phyloP scores from a whole-genome alignment of 1,140 invertebrate species.

The Gryllus bimaculatus region DNA sequence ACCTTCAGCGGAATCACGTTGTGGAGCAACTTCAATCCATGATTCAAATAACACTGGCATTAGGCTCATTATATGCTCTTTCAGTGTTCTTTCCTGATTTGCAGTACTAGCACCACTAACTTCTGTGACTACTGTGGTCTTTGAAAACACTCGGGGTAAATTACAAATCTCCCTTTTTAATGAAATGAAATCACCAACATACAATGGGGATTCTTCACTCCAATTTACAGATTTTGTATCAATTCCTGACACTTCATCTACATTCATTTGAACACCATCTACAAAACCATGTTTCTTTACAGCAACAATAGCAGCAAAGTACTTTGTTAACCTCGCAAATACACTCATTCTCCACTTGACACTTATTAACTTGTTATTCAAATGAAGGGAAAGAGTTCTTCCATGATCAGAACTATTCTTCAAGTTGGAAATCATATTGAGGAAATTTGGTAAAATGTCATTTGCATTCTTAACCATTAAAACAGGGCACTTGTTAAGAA shows the following conservation, averaged over 20 bases:
- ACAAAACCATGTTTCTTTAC: not conserved
- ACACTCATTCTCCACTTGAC: conserved; percentile 66
- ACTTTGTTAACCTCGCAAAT: conserved; percentile 49
- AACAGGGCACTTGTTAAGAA: not conserved
- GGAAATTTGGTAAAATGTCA: conserved; percentile 46
- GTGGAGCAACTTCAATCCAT: not conserved
- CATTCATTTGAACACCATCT: no score
- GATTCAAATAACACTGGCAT: not conserved
- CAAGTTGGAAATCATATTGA: conserved; percentile 61
- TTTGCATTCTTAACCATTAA: not conserved
- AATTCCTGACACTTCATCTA: no score
- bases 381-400: conserved; percentile 49
- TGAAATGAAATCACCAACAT: not conserved
- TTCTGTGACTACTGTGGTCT: not conserved
- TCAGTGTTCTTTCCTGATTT: not conserved
- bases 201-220: not conserved
- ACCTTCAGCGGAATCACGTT: no score
- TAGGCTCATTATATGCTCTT: not conserved
- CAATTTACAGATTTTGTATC: conserved; percentile 11
- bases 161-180: not conserved
- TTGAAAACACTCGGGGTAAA: not conserved
- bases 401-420: conserved; percentile 48
- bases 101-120: not conserved
- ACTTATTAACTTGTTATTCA: conserved; percentile 55
- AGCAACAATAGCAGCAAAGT: conserved; percentile 41